phyloP scores from a whole-genome alignment of 2,113 vertebrate genomes.

The Acanthisitta chloris region DNA sequence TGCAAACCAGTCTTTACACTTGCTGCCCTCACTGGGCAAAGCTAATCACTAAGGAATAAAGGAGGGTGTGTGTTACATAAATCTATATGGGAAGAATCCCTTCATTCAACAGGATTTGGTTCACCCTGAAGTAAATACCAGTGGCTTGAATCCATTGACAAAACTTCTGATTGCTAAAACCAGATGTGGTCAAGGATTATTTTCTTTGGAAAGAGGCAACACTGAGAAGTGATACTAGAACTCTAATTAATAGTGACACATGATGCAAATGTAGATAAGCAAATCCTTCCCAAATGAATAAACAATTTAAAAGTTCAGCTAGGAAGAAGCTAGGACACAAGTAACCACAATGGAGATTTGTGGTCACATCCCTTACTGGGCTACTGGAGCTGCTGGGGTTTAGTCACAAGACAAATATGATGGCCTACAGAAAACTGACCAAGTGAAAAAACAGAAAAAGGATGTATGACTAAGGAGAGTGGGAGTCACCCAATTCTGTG shows the following conservation, averaged over 20 bases:
- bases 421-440: neutral
- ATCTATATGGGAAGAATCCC: neutral
- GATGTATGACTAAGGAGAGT: neutral
- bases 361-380: neutral
- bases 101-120: neutral
- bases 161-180: neutral
- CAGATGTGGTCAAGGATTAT: neutral
- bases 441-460: neutral
- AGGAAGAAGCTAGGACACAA: neutral
- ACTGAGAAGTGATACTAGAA: neutral
- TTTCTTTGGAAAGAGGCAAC: neutral
- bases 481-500: neutral
- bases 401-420: neutral
- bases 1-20: neutral
- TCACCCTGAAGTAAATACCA: neutral
- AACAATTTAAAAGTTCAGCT: neutral
- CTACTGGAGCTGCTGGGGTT: neutral
- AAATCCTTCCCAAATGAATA: neutral
- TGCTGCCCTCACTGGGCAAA: neutral
- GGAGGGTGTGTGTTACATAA: neutral
- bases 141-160: neutral
- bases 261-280: neutral
- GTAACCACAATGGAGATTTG: neutral
- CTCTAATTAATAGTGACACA: neutral
- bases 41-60: neutral